These are phyloP conservation scores for Denticeps clupeoides DNA, from an alignment of 2,797 vertebrate species.

Conservation along the genomic window DNA sequence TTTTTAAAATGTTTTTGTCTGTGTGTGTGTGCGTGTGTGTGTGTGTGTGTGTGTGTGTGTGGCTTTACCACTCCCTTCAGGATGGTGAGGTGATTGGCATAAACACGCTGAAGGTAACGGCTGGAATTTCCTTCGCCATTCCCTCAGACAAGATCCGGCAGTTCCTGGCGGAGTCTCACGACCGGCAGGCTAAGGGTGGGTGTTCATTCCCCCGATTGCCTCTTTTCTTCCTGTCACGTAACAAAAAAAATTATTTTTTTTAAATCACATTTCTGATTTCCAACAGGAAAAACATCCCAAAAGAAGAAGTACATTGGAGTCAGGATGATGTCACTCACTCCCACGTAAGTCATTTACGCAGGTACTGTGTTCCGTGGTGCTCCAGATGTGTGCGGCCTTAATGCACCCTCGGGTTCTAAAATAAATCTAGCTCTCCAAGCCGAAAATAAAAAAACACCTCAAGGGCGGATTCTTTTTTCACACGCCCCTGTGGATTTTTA, in stretches of 20 bases:
- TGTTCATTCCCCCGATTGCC: no score
- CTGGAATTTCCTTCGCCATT: slow-evolving; percentile 96
- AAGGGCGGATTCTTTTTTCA: no score
- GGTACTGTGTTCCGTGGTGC: neutral
- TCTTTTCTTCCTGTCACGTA: no score
- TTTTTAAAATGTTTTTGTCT: neutral
- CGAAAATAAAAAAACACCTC: no score
- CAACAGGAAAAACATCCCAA: slow-evolving; percentile 70
- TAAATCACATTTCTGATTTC: no score
- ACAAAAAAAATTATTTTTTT: neutral
- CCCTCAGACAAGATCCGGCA: slow-evolving; percentile 93
- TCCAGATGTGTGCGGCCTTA: neutral
- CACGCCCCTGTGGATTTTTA: no score
- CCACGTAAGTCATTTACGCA: slow-evolving; percentile 59
- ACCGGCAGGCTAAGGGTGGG: slow-evolving; percentile 89
- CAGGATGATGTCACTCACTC: slow-evolving; percentile 84
- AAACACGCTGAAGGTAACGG: slow-evolving; percentile 93
- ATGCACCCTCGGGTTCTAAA: neutral
- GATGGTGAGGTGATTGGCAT: slow-evolving; percentile 96
- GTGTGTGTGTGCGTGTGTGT: slow-evolving; percentile 3
- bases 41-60: slow-evolving; percentile 5
- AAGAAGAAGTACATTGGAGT: slow-evolving; percentile 95
- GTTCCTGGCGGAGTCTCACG: slow-evolving; percentile 89
- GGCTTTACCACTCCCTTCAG: slow-evolving; percentile 42
- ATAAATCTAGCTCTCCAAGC: no score